Evolutionary conservation across 2,797 vertebrate genomes (phyloP), one percentile per base, ranked within the genome.

Genomic region (Acanthis flammea): DNA sequence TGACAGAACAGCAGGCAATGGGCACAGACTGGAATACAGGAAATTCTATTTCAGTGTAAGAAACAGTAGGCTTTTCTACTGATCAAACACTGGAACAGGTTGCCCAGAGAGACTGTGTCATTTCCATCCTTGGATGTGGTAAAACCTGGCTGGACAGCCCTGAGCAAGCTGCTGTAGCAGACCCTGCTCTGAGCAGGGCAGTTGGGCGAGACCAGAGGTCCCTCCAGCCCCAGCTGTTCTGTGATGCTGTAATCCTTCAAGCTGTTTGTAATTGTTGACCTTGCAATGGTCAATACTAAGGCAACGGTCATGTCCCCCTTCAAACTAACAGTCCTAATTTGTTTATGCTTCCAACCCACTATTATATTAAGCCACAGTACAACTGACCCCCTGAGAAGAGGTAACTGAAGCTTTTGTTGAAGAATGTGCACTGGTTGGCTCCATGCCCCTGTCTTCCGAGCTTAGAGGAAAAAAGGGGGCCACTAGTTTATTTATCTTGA

Each of bases 381-480:
- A 92, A 14, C 54, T 91, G 91, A 84, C 92, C 87, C 85, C 93
- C 65, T 81, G 70, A 91, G 70, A 96, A 90, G 81, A 81, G 78
- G 74, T 89, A 95, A 55, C 87, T 62, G 76, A 88, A 92, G 79
- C 88, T 94, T 95, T 95, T 96, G 68, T 92, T 94, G 76, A 90
- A 19, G 85, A 86, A 50, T 45, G n/a, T 28, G 2, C 55, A 8
- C 50, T 89, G 63, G 9, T 57, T 95, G 86, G 89, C 94, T 97
- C 84, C 93, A 77, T 91, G 86, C 97, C 92, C 23, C 91, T 91
- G 80, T 77, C 70, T 86, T 90, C 78, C 0, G 0, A 90, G 61
- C 51, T 55, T 63, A 55, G 54, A 92, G 58, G 72, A 31, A 80
- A 90, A 83, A 78, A 85, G 41, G 61, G 76, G 73, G 30, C 58